Percentiles rank a stretch among this genome's conserved stretches.
Conservation (phyloP, 2,113 vertebrate genomes). For the Megaleporinus macrocephalus region DNA sequence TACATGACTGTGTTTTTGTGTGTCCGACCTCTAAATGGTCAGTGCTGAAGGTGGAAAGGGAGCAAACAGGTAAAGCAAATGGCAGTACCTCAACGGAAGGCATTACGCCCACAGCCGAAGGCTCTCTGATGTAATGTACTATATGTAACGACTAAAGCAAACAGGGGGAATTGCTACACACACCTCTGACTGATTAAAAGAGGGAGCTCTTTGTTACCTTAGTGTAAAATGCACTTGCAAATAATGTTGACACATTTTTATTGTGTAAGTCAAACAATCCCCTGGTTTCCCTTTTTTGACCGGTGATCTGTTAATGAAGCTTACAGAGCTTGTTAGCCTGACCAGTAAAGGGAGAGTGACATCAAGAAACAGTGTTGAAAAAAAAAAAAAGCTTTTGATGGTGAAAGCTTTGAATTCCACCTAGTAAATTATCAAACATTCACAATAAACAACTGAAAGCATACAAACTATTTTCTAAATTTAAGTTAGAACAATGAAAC, state of each 20-base stretch:
- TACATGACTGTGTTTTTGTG: background rate
- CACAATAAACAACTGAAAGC: background rate
- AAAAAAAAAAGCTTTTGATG: background rate
- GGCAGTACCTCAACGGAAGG: constrained; percentile 2
- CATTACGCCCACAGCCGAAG: background rate
- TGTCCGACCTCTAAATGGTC: constrained; percentile 1
- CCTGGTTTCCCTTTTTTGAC: background rate
- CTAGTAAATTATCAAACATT: background rate
- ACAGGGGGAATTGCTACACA: constrained; percentile 5
- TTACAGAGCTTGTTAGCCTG: background rate
- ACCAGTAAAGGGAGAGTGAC: constrained; percentile 30
- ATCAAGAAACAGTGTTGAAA: constrained; percentile 35
- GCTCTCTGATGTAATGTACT: constrained; percentile 23
- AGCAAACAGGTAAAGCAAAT: constrained; percentile 34
- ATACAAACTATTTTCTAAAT: background rate
- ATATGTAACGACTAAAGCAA: constrained; percentile 34
- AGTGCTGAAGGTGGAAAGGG: constrained; percentile 11
- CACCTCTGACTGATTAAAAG: background rate
- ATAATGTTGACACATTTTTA: background rate
- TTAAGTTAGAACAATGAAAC: background rate
- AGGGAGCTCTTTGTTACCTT: background rate
- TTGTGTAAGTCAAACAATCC: background rate
- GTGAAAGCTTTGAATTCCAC: background rate
- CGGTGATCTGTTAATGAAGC: constrained; percentile 20
- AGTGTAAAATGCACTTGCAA: background rate